Evolutionary conservation across 1,140 invertebrate genomes (phyloP).

Genomic region (Calephelis virginiensis): DNA sequence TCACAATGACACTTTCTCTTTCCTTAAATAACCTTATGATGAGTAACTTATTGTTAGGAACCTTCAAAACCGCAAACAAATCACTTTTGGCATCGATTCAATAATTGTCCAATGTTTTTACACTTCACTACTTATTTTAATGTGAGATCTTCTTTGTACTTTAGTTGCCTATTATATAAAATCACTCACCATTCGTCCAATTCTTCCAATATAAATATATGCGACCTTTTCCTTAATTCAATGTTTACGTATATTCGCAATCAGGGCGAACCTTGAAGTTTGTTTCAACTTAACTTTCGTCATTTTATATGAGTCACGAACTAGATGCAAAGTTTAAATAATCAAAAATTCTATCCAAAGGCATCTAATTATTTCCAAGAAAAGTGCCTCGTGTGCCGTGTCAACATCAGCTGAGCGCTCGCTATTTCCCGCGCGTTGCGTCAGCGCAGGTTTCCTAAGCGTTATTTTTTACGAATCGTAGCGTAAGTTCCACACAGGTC

Average conservation of each 20-base stretch:
- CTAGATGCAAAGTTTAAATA: conserved; percentile 34
- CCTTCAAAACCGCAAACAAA: conserved; percentile 37
- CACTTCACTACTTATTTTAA: conserved; percentile 21
- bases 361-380: conserved; percentile 10
- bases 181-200: conserved; percentile 8
- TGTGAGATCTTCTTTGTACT: conserved; percentile 19
- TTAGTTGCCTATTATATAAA: conserved; percentile 6
- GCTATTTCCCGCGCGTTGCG: conserved; percentile 53
- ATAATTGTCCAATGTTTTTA: conserved; percentile 35
- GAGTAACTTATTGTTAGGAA: conserved; percentile 44
- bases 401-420: conserved; percentile 64
- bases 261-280: conserved; percentile 45
- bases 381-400: conserved; percentile 44
- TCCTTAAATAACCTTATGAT: conserved; percentile 32
- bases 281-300: conserved; percentile 75
- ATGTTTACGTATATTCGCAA: conserved; percentile 42
- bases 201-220: conserved; percentile 32
- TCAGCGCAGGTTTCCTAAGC: conserved; percentile 42
- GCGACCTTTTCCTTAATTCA: conserved; percentile 55
- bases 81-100: conserved; percentile 44
- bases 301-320: conserved; percentile 73
- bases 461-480: conserved; percentile 38
- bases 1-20: conserved; percentile 23
- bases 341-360: conserved; percentile 42
- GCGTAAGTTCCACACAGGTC: conserved; percentile 42